phyloP scores from a whole-genome alignment of 2,113 vertebrate species.

The Baryphthengus martii region DNA sequence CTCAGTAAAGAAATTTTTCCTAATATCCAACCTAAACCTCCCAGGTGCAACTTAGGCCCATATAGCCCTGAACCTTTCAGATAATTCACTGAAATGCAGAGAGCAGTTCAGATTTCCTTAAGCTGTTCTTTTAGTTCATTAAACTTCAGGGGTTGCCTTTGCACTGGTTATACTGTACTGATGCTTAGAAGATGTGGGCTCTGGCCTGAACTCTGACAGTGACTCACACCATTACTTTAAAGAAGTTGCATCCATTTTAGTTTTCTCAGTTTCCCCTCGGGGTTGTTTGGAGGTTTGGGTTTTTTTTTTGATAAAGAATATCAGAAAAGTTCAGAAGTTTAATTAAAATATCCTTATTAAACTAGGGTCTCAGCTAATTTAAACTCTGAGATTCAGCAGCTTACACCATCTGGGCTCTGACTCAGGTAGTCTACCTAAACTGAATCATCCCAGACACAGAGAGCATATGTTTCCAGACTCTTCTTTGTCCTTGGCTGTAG shows the following conservation, averaged over 20 bases:
- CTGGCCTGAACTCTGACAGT: background rate
- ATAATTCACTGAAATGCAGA: background rate
- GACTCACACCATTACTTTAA: background rate
- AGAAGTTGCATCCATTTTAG: background rate
- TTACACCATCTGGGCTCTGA: conserved; percentile 14
- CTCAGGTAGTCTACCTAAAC: background rate
- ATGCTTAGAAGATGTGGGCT: background rate
- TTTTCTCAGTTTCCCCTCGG: background rate
- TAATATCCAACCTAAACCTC: too few relatives aligned
- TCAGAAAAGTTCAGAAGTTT: background rate
- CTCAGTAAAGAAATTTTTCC: too few relatives aligned
- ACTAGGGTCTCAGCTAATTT: background rate
- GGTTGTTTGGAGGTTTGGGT: background rate
- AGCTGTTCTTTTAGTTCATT: background rate
- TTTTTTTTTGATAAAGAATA: background rate
- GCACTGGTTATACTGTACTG: background rate
- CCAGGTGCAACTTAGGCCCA: too few relatives aligned
- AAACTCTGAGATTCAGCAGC: conserved; percentile 12
- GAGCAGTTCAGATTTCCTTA: background rate
- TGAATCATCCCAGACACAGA: background rate
- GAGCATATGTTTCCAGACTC: background rate
- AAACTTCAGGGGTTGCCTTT: background rate
- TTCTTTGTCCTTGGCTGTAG: background rate
- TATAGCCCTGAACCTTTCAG: background rate
- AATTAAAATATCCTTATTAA: background rate